Conservation (phyloP, 1,140 invertebrate genomes). For the Hypsibius dujardini region DNA sequence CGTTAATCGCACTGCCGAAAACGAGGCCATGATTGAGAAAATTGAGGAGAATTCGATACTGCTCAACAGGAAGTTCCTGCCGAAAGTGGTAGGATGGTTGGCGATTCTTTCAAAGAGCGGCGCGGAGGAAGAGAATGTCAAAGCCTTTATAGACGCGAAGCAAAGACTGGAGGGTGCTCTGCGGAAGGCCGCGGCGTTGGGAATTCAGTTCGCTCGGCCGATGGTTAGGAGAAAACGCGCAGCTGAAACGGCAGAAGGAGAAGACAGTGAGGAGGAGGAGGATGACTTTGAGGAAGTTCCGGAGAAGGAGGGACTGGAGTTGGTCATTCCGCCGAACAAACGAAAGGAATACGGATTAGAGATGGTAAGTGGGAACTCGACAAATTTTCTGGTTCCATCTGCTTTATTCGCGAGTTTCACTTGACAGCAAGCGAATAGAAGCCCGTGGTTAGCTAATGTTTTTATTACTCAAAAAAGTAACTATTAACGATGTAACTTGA, state of each 20-base stretch:
- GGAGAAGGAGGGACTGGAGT: not conserved
- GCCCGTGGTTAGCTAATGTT: not conserved
- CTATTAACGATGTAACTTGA: not conserved
- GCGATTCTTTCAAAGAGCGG: not conserved
- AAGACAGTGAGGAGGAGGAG: constrained; percentile 19
- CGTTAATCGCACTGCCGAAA: not conserved
- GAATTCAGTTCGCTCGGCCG: not conserved
- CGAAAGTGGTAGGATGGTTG: not conserved
- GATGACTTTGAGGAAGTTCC: constrained; percentile 20
- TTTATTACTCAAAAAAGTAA: not conserved
- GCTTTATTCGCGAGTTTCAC: not conserved
- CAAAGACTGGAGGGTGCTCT: not conserved
- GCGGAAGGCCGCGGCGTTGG: not conserved
- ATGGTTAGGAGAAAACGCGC: not conserved
- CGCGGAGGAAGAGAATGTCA: not conserved
- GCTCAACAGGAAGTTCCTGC: constrained; percentile 3
- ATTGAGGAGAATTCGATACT: not conserved
- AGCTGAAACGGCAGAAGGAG: constrained; percentile 19
- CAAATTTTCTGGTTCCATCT: not conserved
- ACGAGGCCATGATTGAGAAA: not conserved
- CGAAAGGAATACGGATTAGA: not conserved
- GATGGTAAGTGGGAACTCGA: not conserved
- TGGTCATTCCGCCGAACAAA: not conserved
- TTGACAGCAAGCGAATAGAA: no score
- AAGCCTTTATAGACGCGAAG: not conserved